These are phyloP conservation scores for Albula glossodonta DNA, from an alignment of 2,113 vertebrate genomes.

Conservation along the genomic window DNA sequence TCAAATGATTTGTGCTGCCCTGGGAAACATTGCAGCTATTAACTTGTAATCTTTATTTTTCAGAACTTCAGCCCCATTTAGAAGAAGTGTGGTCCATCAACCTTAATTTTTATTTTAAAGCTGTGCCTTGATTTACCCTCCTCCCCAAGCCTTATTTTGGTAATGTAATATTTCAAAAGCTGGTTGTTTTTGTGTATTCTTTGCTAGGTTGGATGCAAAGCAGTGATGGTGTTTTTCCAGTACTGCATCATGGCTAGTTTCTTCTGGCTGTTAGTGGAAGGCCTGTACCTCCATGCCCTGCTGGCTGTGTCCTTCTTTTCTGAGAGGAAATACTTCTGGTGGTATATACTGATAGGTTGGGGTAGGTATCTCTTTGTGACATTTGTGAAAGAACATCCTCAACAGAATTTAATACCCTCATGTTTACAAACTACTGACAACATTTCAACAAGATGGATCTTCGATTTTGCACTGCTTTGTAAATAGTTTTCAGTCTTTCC, in stretches of 20 bases:
- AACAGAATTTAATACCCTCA: neutral
- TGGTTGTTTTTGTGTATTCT: constrained; percentile 29
- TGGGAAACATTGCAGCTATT: no score
- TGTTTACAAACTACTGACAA: neutral
- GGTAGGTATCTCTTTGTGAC: constrained; percentile 68
- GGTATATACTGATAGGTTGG: constrained; percentile 96
- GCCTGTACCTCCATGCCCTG: constrained; percentile 89
- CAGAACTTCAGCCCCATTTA: neutral
- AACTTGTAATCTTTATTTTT: neutral
- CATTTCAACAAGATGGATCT: no score
- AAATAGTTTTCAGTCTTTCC: no score
- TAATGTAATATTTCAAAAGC: no score
- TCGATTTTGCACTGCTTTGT: no score
- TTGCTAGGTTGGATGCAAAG: constrained; percentile 87
- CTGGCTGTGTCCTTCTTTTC: constrained; percentile 95
- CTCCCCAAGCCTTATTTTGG: no score
- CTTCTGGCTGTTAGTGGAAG: constrained; percentile 96
- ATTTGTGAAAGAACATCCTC: neutral
- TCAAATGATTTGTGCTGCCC: no score
- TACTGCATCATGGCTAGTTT: constrained; percentile 97
- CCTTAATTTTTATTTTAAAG: no score
- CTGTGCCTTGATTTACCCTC: no score
- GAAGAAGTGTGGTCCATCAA: neutral
- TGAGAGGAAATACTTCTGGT: constrained; percentile 96
- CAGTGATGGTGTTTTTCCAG: constrained; percentile 90